Conservation (phyloP, 2,888 invertebrate genomes). For the Eristalinus aeneus region DNA sequence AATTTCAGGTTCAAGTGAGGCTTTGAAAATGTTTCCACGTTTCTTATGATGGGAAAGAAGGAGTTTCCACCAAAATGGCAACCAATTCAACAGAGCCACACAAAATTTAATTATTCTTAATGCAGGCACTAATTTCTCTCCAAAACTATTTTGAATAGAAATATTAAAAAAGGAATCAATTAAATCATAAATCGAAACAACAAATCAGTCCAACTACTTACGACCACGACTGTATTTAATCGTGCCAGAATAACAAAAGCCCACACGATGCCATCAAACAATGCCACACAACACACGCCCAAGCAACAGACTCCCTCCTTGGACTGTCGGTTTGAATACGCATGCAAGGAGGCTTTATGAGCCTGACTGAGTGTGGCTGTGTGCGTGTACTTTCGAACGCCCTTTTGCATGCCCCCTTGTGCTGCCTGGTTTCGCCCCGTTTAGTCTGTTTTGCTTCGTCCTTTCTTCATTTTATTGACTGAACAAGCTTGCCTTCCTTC, state of each 20-base stretch:
- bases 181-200: not conserved
- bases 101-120: too few relatives aligned
- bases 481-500: not conserved
- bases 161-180: not conserved
- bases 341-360: not conserved
- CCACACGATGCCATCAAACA: slow-evolving; percentile 41
- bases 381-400: slow-evolving; percentile 34
- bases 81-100: too few relatives aligned
- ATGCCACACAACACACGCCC: slow-evolving; percentile 44
- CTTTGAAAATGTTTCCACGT: too few relatives aligned
- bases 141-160: too few relatives aligned
- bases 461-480: slow-evolving; percentile 49
- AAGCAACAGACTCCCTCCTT: slow-evolving; percentile 14
- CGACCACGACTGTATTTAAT: not conserved
- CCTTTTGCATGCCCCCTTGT: slow-evolving; percentile 27
- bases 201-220: not conserved
- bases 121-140: not conserved
- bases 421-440: slow-evolving; percentile 5
- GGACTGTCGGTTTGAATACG: not conserved
- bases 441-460: slow-evolving; percentile 10
- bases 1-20: too few relatives aligned
- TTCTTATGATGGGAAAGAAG: too few relatives aligned
- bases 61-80: too few relatives aligned
- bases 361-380: not conserved
- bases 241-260: not conserved